phyloP scores from a whole-genome alignment of 2,113 vertebrate species.

The Coptodon rendalli region DNA sequence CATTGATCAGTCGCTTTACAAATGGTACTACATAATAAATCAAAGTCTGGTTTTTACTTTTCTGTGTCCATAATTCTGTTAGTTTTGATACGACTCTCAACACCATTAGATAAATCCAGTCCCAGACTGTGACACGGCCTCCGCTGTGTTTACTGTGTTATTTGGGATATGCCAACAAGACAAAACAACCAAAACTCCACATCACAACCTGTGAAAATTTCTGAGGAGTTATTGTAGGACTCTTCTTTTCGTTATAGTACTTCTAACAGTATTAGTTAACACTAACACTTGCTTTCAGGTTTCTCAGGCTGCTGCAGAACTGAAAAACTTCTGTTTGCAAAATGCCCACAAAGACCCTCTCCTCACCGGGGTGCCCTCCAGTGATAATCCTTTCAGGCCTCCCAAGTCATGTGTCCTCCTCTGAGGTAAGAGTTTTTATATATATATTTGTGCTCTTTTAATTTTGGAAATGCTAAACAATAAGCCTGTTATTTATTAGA shows the following conservation, averaged over 20 bases:
- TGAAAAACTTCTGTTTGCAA: constrained; percentile 75
- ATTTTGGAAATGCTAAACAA: background rate
- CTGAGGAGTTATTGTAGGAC: background rate
- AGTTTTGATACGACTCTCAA: background rate
- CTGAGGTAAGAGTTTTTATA: constrained; percentile 43
- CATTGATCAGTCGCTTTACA: background rate
- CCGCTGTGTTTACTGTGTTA: background rate
- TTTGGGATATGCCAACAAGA: background rate
- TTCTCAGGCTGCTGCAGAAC: constrained; percentile 72
- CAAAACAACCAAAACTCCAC: background rate
- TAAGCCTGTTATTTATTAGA: background rate
- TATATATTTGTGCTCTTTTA: background rate
- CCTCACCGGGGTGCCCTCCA: constrained; percentile 71
- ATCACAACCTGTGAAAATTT: background rate
- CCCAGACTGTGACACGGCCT: background rate
- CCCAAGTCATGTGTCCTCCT: constrained; percentile 74
- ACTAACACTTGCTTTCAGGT: constrained; percentile 47
- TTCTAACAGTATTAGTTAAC: background rate
- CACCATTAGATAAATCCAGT: background rate
- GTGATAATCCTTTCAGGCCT: constrained; percentile 76
- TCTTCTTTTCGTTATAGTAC: background rate
- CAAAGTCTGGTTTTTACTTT: background rate
- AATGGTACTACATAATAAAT: background rate
- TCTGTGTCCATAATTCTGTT: background rate
- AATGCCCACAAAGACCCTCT: constrained; percentile 76